These are phyloP conservation scores for Megalonaias nervosa DNA, from an alignment of 1,140 invertebrate species.

Conservation along the genomic window DNA sequence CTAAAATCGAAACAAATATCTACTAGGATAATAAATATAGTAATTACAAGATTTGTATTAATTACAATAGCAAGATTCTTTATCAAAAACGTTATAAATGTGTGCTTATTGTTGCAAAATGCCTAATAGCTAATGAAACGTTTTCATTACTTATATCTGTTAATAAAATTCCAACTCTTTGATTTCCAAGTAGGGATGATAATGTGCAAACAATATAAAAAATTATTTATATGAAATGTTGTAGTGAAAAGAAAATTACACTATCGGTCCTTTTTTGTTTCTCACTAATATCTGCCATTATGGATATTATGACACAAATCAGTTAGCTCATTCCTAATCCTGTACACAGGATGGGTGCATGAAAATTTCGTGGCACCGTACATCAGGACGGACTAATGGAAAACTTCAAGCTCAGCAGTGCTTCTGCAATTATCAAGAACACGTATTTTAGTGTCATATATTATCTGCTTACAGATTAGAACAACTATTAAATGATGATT, in stretches of 20 bases:
- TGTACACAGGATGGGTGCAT: conserved; percentile 17
- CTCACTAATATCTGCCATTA: background rate
- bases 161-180: background rate
- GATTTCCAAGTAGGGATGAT: background rate
- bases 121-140: background rate
- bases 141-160: background rate
- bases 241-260: background rate
- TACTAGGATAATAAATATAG: no score
- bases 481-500: no score
- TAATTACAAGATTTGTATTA: no score
- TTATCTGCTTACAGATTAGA: no score
- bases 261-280: conserved; percentile 8
- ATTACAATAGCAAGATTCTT: no score
- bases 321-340: conserved; percentile 9
- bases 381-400: conserved; percentile 16
- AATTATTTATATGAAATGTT: background rate
- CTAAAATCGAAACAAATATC: no score
- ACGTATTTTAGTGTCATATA: no score
- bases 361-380: conserved; percentile 9
- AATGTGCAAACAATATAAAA: background rate
- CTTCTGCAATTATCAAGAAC: conserved; percentile 4
- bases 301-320: conserved; percentile 12
- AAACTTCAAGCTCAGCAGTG: conserved; percentile 16
- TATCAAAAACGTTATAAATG: no score
- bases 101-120: no score